These are phyloP conservation scores for Picathartes gymnocephalus DNA, from an alignment of 2,113 vertebrate genomes.

Conservation along the genomic window DNA sequence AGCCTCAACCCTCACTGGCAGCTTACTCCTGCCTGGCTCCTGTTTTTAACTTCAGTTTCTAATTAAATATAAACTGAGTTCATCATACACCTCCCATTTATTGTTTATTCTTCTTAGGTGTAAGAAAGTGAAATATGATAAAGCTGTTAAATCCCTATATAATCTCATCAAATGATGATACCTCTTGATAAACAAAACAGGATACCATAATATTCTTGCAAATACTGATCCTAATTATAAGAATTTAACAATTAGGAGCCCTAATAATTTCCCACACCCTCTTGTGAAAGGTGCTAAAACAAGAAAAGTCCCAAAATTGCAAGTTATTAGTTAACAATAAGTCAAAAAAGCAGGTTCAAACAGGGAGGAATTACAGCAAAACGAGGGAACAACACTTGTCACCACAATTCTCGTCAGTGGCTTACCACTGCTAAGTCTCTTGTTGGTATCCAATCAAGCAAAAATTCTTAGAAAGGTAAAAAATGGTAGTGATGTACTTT, in stretches of 20 bases:
- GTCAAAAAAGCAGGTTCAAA: not conserved
- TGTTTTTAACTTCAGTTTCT: constrained; percentile 52
- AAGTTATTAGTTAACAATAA: not conserved
- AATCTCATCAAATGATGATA: not conserved
- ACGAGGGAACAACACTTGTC: not conserved
- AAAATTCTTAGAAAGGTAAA: not conserved
- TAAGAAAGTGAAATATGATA: not conserved
- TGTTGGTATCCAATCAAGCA: not conserved
- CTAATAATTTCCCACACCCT: not conserved
- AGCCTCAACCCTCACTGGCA: not conserved
- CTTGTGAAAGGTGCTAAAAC: not conserved
- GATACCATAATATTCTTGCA: not conserved
- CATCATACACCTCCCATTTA: not conserved
- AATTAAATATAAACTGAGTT: constrained; percentile 58
- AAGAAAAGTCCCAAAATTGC: not conserved
- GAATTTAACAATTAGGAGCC: not conserved
- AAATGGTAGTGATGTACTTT: not conserved
- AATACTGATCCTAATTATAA: not conserved
- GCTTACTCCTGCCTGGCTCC: not conserved
- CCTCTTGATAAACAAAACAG: not conserved
- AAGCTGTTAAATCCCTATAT: not conserved
- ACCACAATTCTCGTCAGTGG: not conserved
- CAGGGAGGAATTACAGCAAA: not conserved
- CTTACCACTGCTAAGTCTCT: not conserved
- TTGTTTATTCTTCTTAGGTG: not conserved